Evolutionary conservation across 2,113 vertebrate species (phyloP).

Genomic region (Amphilophus citrinellus): DNA sequence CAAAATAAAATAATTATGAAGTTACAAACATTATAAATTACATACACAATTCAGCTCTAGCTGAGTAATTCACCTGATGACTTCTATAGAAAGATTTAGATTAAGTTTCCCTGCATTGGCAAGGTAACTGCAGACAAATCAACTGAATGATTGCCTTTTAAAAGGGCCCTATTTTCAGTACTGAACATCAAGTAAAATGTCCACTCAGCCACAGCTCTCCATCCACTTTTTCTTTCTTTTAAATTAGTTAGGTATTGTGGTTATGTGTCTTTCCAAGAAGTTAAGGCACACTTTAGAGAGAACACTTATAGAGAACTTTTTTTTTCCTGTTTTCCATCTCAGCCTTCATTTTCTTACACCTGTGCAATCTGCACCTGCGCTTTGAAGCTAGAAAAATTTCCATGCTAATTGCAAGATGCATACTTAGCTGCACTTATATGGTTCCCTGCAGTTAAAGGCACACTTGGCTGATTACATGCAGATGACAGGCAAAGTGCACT

Average conservation of each 20-base stretch:
- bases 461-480: slow-evolving; percentile 55
- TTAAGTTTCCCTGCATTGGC: not conserved
- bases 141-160: slow-evolving; percentile 21
- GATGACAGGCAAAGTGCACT: slow-evolving; percentile 55
- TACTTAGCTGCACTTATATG: slow-evolving; percentile 23
- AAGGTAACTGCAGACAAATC: slow-evolving; percentile 28
- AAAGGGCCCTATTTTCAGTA: slow-evolving; percentile 4
- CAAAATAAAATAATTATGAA: not conserved
- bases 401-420: slow-evolving; percentile 59
- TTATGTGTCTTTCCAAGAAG: slow-evolving; percentile 23
- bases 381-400: slow-evolving; percentile 35
- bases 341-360: slow-evolving; percentile 50
- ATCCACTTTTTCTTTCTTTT: not conserved
- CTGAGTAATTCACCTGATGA: slow-evolving; percentile 4
- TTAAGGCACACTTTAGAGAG: slow-evolving; percentile 6
- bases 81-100: slow-evolving; percentile 13
- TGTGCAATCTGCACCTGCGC: slow-evolving; percentile 58
- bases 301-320: slow-evolving; percentile 8
- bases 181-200: slow-evolving; percentile 15
- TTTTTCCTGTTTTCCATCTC: not conserved
- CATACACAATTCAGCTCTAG: not conserved
- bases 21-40: not conserved
- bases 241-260: not conserved
- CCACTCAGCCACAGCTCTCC: slow-evolving; percentile 2
- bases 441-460: slow-evolving; percentile 52